Evolutionary conservation across 2,888 invertebrate species (phyloP).

Genomic region (Brachycybe producta): DNA sequence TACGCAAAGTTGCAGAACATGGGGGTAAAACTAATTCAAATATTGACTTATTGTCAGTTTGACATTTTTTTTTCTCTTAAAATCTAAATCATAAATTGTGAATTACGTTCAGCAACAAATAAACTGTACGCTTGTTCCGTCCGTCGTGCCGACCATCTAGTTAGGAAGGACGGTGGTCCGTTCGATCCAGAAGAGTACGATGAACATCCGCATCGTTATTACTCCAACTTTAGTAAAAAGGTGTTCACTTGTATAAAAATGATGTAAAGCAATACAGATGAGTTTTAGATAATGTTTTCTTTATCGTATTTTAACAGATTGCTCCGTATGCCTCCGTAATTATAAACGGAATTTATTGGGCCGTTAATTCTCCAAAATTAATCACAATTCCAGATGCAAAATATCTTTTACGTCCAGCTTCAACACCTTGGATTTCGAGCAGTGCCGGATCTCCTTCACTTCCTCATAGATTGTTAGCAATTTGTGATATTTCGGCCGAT

Average conservation of each 20-base stretch:
- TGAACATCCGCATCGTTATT: constrained; percentile 81
- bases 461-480: constrained; percentile 76
- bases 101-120: constrained; percentile 55
- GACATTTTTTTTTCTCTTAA: neutral
- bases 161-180: constrained; percentile 79
- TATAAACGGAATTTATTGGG: constrained; percentile 98
- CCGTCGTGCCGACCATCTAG: constrained; percentile 81
- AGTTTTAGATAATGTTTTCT: neutral
- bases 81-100: constrained; percentile 10
- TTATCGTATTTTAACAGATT: constrained; percentile 43
- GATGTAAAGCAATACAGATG: neutral
- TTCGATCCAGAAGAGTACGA: constrained; percentile 86
- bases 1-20: constrained; percentile 89
- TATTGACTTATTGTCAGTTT: neutral
- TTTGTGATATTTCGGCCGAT: constrained; percentile 98
- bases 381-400: constrained; percentile 98
- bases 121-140: constrained; percentile 96
- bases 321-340: constrained; percentile 96
- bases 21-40: constrained; percentile 62
- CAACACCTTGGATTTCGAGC: constrained; percentile 85
- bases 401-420: constrained; percentile 69
- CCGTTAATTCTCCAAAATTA: constrained; percentile 86
- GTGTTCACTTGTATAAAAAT: too few relatives aligned
- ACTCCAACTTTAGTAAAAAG: constrained; percentile 88
- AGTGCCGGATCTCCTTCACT: constrained; percentile 75